Conservation (phyloP, 1,140 invertebrate genomes). For the Heliconius congener region DNA sequence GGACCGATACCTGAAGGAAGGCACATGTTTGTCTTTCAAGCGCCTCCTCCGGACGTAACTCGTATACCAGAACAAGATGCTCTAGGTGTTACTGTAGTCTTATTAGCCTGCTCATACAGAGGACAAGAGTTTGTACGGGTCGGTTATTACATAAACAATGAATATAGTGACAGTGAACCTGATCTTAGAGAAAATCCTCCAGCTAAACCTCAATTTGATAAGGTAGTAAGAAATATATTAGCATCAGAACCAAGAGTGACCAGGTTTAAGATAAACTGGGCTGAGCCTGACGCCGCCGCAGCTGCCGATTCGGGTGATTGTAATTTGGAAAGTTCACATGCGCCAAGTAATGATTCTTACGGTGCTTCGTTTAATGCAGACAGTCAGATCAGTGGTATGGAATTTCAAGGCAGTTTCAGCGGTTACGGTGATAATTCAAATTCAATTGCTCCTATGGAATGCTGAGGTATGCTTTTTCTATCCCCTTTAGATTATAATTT, state of each 20-base stretch:
- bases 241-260: constrained; percentile 97
- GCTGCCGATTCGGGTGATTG: constrained; percentile 59
- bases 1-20: constrained; percentile 98
- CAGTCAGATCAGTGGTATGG: constrained; percentile 74
- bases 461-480: constrained; percentile 58
- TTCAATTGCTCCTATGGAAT: constrained; percentile 77
- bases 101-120: constrained; percentile 96
- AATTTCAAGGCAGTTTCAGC: constrained; percentile 74
- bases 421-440: constrained; percentile 78
- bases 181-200: constrained; percentile 98
- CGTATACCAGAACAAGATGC: constrained; percentile 89
- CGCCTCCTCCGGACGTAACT: constrained; percentile 11
- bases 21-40: constrained; percentile 9
- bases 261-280: constrained; percentile 98
- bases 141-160: constrained; percentile 99
- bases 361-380: constrained; percentile 70
- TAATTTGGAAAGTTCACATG: constrained; percentile 58
- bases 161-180: constrained; percentile 95
- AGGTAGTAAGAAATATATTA: constrained; percentile 90
- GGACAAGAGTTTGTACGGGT: constrained; percentile 97
- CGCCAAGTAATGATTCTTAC: constrained; percentile 71
- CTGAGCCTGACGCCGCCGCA: constrained; percentile 84
- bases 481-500: not conserved
- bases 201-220: constrained; percentile 94
- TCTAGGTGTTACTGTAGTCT: constrained; percentile 97